A percentile compares a stretch with the other conserved stretches of the same genome.
Evolutionary conservation across 1,140 invertebrate species (phyloP).

Genomic region (Adelges cooleyi): DNA sequence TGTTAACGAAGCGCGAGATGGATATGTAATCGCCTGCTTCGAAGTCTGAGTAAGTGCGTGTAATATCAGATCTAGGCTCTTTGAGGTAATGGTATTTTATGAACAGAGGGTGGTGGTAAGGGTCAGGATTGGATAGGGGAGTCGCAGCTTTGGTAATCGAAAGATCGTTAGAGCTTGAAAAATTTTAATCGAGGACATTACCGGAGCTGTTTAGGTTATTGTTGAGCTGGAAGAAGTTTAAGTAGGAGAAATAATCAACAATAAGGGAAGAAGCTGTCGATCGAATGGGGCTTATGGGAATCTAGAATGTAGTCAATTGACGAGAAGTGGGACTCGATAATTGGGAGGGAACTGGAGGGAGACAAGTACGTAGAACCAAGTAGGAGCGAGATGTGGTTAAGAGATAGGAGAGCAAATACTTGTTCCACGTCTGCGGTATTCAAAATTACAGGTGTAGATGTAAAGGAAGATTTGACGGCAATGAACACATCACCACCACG

Average conservation of each 20-base stretch:
- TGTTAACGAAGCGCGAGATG: neutral
- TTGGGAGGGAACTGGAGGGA: neutral
- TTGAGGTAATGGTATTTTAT: neutral
- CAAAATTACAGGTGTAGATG: neutral
- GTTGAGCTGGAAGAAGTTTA: neutral
- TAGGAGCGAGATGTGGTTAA: neutral
- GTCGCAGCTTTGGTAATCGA: neutral
- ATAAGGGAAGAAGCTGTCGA: neutral
- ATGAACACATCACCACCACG: neutral
- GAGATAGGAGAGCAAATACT: neutral
- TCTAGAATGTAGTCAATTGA: neutral
- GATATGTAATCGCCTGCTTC: neutral
- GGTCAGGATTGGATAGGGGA: neutral
- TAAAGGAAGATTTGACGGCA: neutral
- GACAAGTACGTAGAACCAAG: neutral
- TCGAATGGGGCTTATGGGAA: neutral
- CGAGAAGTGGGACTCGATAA: neutral
- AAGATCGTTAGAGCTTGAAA: neutral
- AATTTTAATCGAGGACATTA: neutral
- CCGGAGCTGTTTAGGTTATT: neutral
- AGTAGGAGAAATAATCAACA: neutral
- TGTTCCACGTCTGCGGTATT: neutral
- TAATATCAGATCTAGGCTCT: neutral
- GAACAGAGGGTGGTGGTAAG: neutral
- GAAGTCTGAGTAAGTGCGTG: neutral